A percentile compares a stretch with the other conserved stretches of the same genome.
Evolutionary conservation across 1,140 invertebrate genomes (phyloP).

Genomic region (Cydia amplana): DNA sequence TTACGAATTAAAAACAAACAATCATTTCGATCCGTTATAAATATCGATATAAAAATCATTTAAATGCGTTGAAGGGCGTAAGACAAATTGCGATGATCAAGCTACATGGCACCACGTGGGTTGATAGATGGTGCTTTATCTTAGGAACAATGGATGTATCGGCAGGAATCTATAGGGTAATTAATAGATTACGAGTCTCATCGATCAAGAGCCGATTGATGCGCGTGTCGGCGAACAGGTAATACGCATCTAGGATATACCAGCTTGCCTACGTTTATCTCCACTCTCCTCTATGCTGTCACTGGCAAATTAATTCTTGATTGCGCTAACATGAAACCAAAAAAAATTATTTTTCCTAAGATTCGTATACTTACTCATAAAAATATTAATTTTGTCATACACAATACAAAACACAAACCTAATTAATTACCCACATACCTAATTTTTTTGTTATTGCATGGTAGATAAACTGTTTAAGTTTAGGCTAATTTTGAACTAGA

Average conservation of each 20-base stretch:
- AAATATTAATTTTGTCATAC: no score
- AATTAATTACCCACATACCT: no score
- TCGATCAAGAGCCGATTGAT: conserved; percentile 52
- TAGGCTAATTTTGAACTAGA: no score
- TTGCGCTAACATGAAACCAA: no score
- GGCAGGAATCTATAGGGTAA: conserved; percentile 63
- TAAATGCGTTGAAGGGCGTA: conserved; percentile 55
- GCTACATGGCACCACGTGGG: conserved; percentile 63
- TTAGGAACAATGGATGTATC: conserved; percentile 68
- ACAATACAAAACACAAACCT: no score
- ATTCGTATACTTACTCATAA: no score
- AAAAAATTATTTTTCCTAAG: no score
- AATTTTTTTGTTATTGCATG: no score
- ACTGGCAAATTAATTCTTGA: background rate
- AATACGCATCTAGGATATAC: conserved; percentile 17
- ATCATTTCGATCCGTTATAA: background rate
- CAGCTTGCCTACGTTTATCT: background rate
- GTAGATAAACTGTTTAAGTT: no score
- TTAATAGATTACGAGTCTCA: conserved; percentile 67
- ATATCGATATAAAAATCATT: conserved; percentile 38
- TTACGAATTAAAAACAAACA: conserved; percentile 29
- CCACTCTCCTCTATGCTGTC: background rate
- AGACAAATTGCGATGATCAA: conserved; percentile 67
- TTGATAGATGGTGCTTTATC: conserved; percentile 66
- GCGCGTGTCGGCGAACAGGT: conserved; percentile 16